Conservation (phyloP, 2,888 invertebrate species). For the Fragum sueziense region DNA sequence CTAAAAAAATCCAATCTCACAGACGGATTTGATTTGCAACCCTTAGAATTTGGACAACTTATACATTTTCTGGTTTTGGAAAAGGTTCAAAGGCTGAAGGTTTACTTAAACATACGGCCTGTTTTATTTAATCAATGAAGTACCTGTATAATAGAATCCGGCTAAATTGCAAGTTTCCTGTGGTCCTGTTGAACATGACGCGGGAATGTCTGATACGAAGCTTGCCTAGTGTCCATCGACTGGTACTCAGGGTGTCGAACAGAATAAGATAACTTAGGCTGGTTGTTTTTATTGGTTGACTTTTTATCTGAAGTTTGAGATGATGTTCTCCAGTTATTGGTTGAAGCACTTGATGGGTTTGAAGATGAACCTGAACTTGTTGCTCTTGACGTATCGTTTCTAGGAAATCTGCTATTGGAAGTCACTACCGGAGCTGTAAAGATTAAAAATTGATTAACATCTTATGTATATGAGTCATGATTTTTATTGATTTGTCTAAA, state of each 20-base stretch:
- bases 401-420: neutral
- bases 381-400: neutral
- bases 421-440: neutral
- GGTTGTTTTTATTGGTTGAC: neutral
- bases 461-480: too few species aligned
- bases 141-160: slow-evolving; percentile 27
- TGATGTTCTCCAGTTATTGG: too few species aligned
- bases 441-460: neutral
- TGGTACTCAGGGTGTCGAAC: slow-evolving; percentile 9
- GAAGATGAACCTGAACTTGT: neutral
- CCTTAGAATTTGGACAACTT: too few species aligned
- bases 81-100: neutral
- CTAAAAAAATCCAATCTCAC: too few species aligned
- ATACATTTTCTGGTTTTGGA: neutral
- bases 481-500: too few species aligned
- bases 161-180: slow-evolving; percentile 1
- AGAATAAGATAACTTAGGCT: neutral
- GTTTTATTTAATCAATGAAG: too few species aligned
- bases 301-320: neutral
- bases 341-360: neutral
- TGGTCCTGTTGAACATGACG: neutral
- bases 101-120: too few species aligned
- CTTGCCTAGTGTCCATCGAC: slow-evolving; percentile 8
- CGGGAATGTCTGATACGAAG: neutral
- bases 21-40: too few species aligned